A percentile compares a stretch with the other conserved stretches of the same genome.
Evolutionary conservation across 2,888 invertebrate species (phyloP).

Genomic region (Cryptosula pallasiana): DNA sequence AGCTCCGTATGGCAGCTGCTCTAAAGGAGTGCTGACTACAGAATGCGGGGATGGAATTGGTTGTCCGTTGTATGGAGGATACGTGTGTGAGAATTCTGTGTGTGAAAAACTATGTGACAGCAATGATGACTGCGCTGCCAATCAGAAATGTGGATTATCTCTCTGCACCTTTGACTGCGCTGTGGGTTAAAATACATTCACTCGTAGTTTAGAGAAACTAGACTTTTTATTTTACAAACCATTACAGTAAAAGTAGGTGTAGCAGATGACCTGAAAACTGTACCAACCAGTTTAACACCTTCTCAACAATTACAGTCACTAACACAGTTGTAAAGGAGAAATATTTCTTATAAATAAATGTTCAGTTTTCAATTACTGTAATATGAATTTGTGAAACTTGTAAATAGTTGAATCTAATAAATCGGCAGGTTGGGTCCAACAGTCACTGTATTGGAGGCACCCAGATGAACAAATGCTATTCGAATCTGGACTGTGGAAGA

Average conservation of each 20-base stretch:
- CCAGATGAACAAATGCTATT: neutral
- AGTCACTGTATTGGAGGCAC: constrained; percentile 1
- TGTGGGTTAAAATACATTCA: neutral
- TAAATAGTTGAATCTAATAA: too few species aligned
- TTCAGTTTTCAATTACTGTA: too few species aligned
- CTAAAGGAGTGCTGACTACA: neutral
- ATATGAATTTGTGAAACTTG: too few species aligned
- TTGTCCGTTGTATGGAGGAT: neutral
- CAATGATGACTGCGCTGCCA: neutral
- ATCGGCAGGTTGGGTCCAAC: neutral
- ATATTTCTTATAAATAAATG: too few species aligned
- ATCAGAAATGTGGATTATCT: constrained; percentile 5
- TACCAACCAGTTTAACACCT: too few species aligned
- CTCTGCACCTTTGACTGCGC: neutral
- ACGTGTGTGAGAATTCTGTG: constrained; percentile 6
- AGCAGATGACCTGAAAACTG: too few species aligned
- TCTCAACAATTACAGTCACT: too few species aligned
- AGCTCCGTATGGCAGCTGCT: neutral
- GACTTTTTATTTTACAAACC: too few species aligned
- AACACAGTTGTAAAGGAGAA: too few species aligned
- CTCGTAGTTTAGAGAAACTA: too few species aligned
- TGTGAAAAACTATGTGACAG: constrained; percentile 6
- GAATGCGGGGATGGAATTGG: neutral
- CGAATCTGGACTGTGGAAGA: constrained; percentile 8
- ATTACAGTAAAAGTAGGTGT: too few species aligned